phyloP scores from a whole-genome alignment of 2,113 vertebrate genomes.

The Rhipidura dahli region DNA sequence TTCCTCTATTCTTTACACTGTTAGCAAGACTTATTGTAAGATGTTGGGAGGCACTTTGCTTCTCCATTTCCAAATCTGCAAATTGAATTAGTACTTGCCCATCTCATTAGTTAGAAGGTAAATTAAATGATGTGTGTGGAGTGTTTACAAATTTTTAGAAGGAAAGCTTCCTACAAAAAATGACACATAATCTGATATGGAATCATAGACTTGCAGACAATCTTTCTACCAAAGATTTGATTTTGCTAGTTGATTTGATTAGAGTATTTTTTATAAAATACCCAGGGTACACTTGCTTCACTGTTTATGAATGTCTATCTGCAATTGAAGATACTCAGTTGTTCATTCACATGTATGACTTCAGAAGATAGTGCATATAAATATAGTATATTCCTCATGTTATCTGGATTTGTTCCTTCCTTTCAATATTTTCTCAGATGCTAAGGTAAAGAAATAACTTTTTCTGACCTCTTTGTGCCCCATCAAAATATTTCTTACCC shows the following conservation, averaged over 20 bases:
- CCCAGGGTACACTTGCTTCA: not conserved
- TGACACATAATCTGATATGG: not conserved
- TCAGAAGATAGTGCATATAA: not conserved
- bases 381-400: not conserved
- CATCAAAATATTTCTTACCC: not conserved
- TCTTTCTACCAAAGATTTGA: not conserved
- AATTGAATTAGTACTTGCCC: not conserved
- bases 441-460: not conserved
- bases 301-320: not conserved
- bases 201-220: not conserved
- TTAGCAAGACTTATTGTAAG: not conserved
- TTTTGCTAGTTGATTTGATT: not conserved
- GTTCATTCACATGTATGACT: not conserved
- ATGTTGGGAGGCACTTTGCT: not conserved
- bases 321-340: not conserved
- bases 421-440: not conserved
- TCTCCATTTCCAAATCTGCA: not conserved
- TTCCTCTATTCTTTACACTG: not conserved
- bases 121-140: not conserved
- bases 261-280: not conserved
- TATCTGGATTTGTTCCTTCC: not conserved
- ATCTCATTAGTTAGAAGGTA: not conserved
- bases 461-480: not conserved
- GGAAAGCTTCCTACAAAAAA: not conserved
- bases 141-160: not conserved